Conservation (phyloP, 2,888 invertebrate genomes). For the Tenodera sinensis region DNA sequence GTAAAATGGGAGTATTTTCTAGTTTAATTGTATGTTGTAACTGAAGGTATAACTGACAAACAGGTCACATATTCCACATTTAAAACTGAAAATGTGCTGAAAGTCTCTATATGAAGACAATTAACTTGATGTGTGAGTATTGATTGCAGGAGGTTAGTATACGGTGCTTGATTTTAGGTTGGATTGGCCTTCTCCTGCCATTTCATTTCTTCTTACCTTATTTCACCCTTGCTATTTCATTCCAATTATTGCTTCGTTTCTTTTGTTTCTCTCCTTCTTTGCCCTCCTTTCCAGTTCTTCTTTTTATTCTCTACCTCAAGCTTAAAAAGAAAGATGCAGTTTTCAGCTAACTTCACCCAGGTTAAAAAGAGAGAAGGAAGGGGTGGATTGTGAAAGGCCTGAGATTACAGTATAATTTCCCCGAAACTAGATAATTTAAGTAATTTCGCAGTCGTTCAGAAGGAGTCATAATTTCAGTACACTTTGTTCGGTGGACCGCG, state of each 20-base stretch:
- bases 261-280: not conserved
- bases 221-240: not conserved
- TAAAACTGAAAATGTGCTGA: not conserved
- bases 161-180: not conserved
- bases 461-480: constrained; percentile 30
- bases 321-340: constrained; percentile 6
- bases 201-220: not conserved
- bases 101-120: not conserved
- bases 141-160: not conserved
- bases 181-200: not conserved
- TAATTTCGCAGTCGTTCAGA: constrained; percentile 32
- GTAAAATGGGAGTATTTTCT: too few species aligned
- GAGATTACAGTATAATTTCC: constrained; percentile 33
- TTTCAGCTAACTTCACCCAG: constrained; percentile 23
- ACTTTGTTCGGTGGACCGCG: constrained; percentile 29
- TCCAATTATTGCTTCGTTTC: not conserved
- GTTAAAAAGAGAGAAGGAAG: constrained; percentile 1
- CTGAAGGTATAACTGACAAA: too few species aligned
- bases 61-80: not conserved
- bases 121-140: not conserved
- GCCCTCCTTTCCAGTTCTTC: not conserved
- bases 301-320: not conserved
- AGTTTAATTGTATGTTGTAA: too few species aligned
- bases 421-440: constrained; percentile 33
- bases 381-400: constrained; percentile 13